These are phyloP conservation scores for Eupithecia dodoneata DNA, from an alignment of 2,888 invertebrate genomes.

Conservation along the genomic window DNA sequence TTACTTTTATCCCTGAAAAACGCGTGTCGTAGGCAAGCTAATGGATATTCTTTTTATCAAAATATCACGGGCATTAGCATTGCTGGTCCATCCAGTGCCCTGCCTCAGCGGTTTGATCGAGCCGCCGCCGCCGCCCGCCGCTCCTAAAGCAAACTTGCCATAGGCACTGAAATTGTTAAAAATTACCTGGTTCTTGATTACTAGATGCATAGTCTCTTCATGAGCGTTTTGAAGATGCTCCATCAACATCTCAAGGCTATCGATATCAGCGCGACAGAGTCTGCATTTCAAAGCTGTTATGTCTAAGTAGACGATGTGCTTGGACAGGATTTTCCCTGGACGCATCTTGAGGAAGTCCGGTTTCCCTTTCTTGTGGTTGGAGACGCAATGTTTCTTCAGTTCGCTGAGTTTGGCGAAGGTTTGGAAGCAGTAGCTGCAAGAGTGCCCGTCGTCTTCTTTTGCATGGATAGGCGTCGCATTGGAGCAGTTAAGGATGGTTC, in stretches of 20 bases:
- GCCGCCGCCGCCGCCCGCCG: no score
- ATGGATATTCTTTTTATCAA: background rate
- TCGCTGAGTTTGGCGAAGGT: slow-evolving; percentile 61
- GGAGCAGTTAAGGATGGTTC: slow-evolving; percentile 58
- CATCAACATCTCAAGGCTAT: slow-evolving; percentile 58
- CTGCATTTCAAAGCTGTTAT: slow-evolving; percentile 62
- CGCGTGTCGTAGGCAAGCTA: background rate
- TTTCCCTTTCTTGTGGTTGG: slow-evolving; percentile 44
- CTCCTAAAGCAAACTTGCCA: no score
- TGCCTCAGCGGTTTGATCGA: background rate
- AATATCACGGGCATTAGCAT: background rate
- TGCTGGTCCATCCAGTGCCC: background rate
- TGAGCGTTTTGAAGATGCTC: slow-evolving; percentile 62
- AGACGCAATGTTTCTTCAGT: slow-evolving; percentile 59
- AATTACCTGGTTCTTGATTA: slow-evolving; percentile 61
- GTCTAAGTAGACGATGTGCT: slow-evolving; percentile 66
- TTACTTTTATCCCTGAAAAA: background rate
- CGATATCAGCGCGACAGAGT: slow-evolving; percentile 54
- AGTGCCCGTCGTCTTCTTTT: slow-evolving; percentile 57
- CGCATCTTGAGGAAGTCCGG: slow-evolving; percentile 57
- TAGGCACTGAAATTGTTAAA: background rate
- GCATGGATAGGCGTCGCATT: slow-evolving; percentile 69
- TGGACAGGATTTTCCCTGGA: slow-evolving; percentile 47
- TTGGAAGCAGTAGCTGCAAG: slow-evolving; percentile 67
- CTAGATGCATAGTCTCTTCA: slow-evolving; percentile 58